A percentile compares a stretch with the other conserved stretches of the same genome.
Conservation (phyloP, 2,797 vertebrate species). For the Astyanax mexicanus region DNA sequence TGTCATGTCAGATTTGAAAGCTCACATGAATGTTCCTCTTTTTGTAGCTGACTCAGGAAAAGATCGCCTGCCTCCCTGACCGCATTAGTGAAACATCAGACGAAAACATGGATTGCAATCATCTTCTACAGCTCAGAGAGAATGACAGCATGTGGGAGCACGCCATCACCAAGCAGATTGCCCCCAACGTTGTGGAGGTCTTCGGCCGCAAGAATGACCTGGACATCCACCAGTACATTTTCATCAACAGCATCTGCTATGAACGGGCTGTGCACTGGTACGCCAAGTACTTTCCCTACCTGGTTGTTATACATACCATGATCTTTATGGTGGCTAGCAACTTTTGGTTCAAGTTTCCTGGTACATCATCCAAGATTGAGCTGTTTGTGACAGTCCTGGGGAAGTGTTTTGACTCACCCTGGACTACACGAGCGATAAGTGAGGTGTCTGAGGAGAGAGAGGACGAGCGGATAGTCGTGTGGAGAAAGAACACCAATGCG, state of each 20-base stretch:
- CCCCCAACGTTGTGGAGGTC: slow-evolving; percentile 71
- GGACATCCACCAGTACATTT: slow-evolving; percentile 91
- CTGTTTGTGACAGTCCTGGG: slow-evolving; percentile 88
- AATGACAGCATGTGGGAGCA: slow-evolving; percentile 67
- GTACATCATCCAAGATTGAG: slow-evolving; percentile 92
- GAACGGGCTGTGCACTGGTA: slow-evolving; percentile 91
- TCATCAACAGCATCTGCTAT: slow-evolving; percentile 91
- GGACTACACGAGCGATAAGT: slow-evolving; percentile 90
- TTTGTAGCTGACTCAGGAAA: slow-evolving; percentile 89
- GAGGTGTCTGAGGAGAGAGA: slow-evolving; percentile 89
- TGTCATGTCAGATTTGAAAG: slow-evolving; percentile 6
- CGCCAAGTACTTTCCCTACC: slow-evolving; percentile 92
- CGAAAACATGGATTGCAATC: slow-evolving; percentile 76
- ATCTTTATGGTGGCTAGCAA: slow-evolving; percentile 92
- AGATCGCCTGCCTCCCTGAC: slow-evolving; percentile 89
- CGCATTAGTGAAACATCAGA: slow-evolving; percentile 72
- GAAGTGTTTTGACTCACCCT: slow-evolving; percentile 92
- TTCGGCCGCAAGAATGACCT: slow-evolving; percentile 85
- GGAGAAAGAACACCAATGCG: slow-evolving; percentile 70
- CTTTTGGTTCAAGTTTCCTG: slow-evolving; percentile 95
- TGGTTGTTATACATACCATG: slow-evolving; percentile 90
- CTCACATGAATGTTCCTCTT: slow-evolving; percentile 11
- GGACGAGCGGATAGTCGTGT: slow-evolving; percentile 74
- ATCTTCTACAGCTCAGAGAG: slow-evolving; percentile 70
- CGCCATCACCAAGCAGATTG: slow-evolving; percentile 44